Base-by-base conservation (phyloP, 53 echinoderm and acorn worm species). In the Zoroaster sp. region DNA sequence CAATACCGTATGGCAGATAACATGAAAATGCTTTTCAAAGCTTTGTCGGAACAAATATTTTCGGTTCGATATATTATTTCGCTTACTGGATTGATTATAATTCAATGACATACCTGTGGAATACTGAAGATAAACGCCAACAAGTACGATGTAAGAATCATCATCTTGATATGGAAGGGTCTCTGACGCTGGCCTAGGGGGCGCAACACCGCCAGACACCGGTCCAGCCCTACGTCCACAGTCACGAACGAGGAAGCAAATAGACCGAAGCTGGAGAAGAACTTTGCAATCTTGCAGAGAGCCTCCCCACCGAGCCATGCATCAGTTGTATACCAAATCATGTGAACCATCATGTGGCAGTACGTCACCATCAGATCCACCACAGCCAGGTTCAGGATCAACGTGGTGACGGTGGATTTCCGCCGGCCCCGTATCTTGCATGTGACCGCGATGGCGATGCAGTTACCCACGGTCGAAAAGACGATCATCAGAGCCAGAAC, bases 241-340 rank as follows among this genome's bases (percentile, higher is more conserved):
- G 95, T 99, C 72, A 99, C 91, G 68, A 99, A 99, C 4, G 99
- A 95, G 8, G 99, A 99, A 6, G 93, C 78, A 78, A 94, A 96
- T 1, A 99, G 90, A 34, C 95, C 95, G 55, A 99, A 99, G 73
- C 91, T 96, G 52, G 93, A 91, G 91, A 96, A 96, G 77, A 99
- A 99, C 65, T 96, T 96, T 18, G 94, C 85, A 4, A 96, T 47
- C 70, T 94, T 93, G 68, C 99, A 99, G 53, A 94, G 87, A 23
- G 90, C 89, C 49, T 99, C 91, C 0, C 99, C 99, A 5, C 91
- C 95, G 15, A 89, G 38, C 99, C 99, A 99, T 40, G 81, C 73
- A 5, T 91, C 80, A 15, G 94, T 94, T 6, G 77, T 40, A 65
- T 96, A 96, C 99, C 99, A 99, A 34, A 99, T 78, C 18, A 90